A percentile compares a stretch with the other conserved stretches of the same genome.
These are phyloP conservation scores for Tyrophagus putrescentiae DNA, from an alignment of 1,140 invertebrate species.

Conservation along the genomic window DNA sequence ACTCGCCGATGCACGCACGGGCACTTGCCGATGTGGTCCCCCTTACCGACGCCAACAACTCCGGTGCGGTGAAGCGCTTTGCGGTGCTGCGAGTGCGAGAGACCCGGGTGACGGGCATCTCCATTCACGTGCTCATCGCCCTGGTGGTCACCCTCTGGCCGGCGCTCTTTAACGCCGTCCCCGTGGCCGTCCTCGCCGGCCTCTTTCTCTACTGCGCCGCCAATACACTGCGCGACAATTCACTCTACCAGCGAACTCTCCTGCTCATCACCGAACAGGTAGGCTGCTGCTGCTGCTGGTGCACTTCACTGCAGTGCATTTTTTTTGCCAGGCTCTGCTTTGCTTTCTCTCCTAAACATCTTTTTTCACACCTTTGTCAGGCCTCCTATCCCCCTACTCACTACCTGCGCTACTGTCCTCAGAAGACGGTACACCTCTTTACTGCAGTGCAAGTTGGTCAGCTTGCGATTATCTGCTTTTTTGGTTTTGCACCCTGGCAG, in stretches of 20 bases:
- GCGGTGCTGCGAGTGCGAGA: constrained; percentile 47
- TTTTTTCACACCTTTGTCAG: constrained; percentile 32
- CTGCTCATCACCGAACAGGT: constrained; percentile 50
- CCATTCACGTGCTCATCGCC: constrained; percentile 47
- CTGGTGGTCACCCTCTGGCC: constrained; percentile 45
- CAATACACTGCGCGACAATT: constrained; percentile 46
- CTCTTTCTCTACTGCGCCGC: constrained; percentile 50
- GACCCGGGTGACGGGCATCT: constrained; percentile 44
- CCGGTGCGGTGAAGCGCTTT: constrained; percentile 34
- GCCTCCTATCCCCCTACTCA: constrained; percentile 50
- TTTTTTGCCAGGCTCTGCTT: no score
- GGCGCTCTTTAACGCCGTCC: constrained; percentile 44
- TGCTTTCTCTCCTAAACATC: background rate
- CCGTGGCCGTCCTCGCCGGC: constrained; percentile 46
- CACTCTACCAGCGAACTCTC: constrained; percentile 48
- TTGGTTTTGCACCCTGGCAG: constrained; percentile 44
- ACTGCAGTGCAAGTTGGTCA: constrained; percentile 45
- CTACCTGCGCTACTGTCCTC: constrained; percentile 48
- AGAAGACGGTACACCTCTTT: constrained; percentile 47
- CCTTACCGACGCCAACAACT: constrained; percentile 42
- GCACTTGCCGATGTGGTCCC: constrained; percentile 49
- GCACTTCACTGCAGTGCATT: no score
- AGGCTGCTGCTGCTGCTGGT: constrained; percentile 18
- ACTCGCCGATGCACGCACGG: constrained; percentile 48
- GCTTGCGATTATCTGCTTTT: constrained; percentile 44